Evolutionary conservation across 2,888 invertebrate species (phyloP).

Genomic region (Himalopsyche kuldschensis): DNA sequence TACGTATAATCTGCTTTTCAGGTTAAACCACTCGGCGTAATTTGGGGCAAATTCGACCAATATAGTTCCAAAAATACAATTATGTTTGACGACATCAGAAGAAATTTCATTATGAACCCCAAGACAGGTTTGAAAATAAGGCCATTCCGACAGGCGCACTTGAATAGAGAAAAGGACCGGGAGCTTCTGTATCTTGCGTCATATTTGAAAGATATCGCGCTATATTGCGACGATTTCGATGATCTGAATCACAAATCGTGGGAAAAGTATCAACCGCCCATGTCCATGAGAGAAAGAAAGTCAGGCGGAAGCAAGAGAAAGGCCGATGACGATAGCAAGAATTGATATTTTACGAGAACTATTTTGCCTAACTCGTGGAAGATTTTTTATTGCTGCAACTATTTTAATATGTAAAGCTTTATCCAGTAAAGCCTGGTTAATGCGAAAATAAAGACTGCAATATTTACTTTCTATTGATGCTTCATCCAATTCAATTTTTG

Average conservation of each 20-base stretch:
- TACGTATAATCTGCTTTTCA: slow-evolving; percentile 46
- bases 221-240: slow-evolving; percentile 78
- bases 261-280: slow-evolving; percentile 74
- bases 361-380: not conserved
- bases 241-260: slow-evolving; percentile 87
- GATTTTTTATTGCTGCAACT: not conserved
- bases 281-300: slow-evolving; percentile 45
- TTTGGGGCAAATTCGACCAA: slow-evolving; percentile 93
- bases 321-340: slow-evolving; percentile 47
- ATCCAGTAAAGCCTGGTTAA: not conserved
- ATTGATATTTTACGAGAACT: not conserved
- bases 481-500: not conserved
- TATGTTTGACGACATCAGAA: slow-evolving; percentile 95
- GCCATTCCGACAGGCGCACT: slow-evolving; percentile 88
- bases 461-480: not conserved
- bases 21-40: slow-evolving; percentile 93
- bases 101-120: slow-evolving; percentile 98
- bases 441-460: not conserved
- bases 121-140: slow-evolving; percentile 88
- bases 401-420: not conserved
- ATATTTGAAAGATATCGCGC: slow-evolving; percentile 82
- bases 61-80: slow-evolving; percentile 91
- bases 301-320: slow-evolving; percentile 50
- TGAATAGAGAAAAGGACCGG: slow-evolving; percentile 80
- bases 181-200: slow-evolving; percentile 80